Conservation (phyloP, 2,797 vertebrate genomes). For the Pseudochaenichthys georgianus region DNA sequence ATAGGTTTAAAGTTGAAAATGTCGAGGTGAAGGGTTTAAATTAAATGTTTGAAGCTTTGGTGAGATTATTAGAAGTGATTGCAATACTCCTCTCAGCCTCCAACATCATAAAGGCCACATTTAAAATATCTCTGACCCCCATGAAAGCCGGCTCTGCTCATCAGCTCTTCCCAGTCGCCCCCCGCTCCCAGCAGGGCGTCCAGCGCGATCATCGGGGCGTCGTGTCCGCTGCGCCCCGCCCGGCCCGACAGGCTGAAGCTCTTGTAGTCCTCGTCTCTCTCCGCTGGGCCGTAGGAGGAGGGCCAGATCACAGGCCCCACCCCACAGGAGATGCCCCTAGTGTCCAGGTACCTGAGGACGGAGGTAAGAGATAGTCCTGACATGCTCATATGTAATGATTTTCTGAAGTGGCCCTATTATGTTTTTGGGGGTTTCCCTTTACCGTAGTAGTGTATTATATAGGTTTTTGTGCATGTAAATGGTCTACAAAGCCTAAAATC, state of each 20-base stretch:
- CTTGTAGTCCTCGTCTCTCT: conserved; percentile 81
- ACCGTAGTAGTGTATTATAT: too few relatives aligned
- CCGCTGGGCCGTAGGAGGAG: conserved; percentile 70
- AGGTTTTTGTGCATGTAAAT: too few relatives aligned
- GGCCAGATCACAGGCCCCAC: conserved; percentile 77
- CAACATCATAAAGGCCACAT: too few relatives aligned
- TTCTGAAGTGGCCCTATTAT: background rate
- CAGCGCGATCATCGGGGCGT: conserved; percentile 86
- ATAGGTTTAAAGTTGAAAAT: too few relatives aligned
- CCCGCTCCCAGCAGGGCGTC: conserved; percentile 81
- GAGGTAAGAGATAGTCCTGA: background rate
- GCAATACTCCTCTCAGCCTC: too few relatives aligned
- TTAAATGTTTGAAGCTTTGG: too few relatives aligned
- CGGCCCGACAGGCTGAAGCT: conserved; percentile 84
- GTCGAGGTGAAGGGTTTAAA: too few relatives aligned
- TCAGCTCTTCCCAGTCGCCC: conserved; percentile 82
- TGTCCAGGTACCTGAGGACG: conserved; percentile 78
- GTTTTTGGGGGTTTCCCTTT: too few relatives aligned
- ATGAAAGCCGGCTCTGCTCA: conserved; percentile 80
- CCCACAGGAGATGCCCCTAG: conserved; percentile 78
- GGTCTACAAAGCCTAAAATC: too few relatives aligned
- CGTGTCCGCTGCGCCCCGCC: conserved; percentile 83
- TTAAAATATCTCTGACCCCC: conserved; percentile 72
- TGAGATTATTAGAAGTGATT: too few relatives aligned
- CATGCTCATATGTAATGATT: background rate